Base-by-base conservation (phyloP, 2,113 vertebrate species). In the Pygoscelis antarcticus region DNA sequence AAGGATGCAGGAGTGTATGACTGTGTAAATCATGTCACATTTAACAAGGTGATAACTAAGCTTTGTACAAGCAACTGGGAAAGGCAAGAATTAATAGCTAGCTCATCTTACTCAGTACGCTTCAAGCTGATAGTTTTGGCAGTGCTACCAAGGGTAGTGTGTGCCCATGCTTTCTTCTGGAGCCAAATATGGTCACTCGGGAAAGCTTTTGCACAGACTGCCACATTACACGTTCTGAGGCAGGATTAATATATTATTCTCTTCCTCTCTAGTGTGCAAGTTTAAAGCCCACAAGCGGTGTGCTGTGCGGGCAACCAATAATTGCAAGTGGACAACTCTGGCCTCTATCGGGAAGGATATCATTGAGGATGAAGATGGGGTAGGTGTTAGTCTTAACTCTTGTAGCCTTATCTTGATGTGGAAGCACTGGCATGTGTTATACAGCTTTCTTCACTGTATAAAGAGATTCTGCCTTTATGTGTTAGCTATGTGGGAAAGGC, bases 251-350 rank as follows among this genome's bases (percentile, higher is more conserved):
- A 2, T 36, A 34, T 54, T 92, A 34, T 94, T 83, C 51, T 64
- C 65, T 95, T 89, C 93, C 68, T 94, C 52, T 91, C 13, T 92
- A 99, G 99, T 99, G 88, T 99, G 99, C 97, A 99, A 99, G 93
- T 99, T 99, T 83, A 99, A 99, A 97, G 99, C 99, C 81, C 99
- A 99, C 93, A 99, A 99, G 71, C 98, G 99, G 17, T 99, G 99
- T 93, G 99, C 99, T 7, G 99, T 99, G 71, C 97, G 99, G 62
- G 99, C 99, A 72, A 99, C 98, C 72, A 99, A 99, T 95, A 99
- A 99, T 97, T 99, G 99, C 97, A 99, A 99, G 93, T 99, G 99
- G 99, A 99, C 99, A 17, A 99, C 99, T 1, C 97, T 99, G 97
- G 99, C 99, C 23, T 99, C 99, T 16, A 99, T 99, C 0, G 99